Base-by-base conservation (phyloP, 2,113 vertebrate species). In the Semicossyphus pulcher region DNA sequence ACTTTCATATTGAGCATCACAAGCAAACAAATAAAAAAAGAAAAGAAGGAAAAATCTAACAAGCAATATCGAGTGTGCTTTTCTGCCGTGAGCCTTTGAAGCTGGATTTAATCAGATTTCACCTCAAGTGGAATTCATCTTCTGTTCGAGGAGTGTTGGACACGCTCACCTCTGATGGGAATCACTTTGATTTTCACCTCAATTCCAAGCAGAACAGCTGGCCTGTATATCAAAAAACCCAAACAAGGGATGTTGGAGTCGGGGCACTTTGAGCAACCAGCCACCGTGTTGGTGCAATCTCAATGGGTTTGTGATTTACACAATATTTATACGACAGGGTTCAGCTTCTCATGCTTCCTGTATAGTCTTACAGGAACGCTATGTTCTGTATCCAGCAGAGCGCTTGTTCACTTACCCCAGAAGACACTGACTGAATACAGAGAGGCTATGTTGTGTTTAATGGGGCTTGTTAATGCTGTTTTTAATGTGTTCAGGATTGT, bases 291-390 rank as follows among this genome's bases (percentile, higher is more conserved):
- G 42, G 48, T 56, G 60, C 54, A 52, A 52, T 84, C 56, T 57
- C 63, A 80, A 77, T 49, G 58, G 65, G 21, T 72, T 84, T 79
- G 73, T 79, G 37, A 77, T 82, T 79, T 45, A 56, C 51, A 51
- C 72, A 69, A 41, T 76, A 65, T 64, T 77, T 61, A n/a, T 32
- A 56, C 54, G 59, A 52, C 47, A 1, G 10, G 16, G 16, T 48
- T 53, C n/a, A 53, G 32, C 29, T 53, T 76, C 37, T 45, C 62
- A 78, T 49, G 51, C 39, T 14, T 71, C 37, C 36, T 23, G 49
- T 10, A n/a, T n/a, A 34, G 34, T 36, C 42, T 61, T 56, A 53
- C 16, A 58, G 54, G 60, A 25, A 34, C n/a, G 15, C 4, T 76
- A 16, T 44, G 56, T 49, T 59, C 31, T 44, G 41, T 4, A 26